Conservation (phyloP, 2,888 invertebrate genomes). For the Amiota minor region DNA sequence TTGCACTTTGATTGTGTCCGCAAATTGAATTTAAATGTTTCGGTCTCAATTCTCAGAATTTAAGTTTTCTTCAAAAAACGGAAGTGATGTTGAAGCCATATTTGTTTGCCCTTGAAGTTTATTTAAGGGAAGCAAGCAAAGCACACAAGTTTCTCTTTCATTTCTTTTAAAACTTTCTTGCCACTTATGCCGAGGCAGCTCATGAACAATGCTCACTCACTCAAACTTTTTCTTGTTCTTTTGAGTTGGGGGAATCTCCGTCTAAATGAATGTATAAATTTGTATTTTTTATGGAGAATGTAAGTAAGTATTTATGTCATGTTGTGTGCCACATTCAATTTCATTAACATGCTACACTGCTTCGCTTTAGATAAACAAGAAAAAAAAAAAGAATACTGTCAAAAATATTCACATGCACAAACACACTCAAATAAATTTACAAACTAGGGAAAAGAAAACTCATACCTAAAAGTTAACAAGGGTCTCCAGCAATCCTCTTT, state of each 20-base stretch:
- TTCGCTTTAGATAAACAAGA: not conserved
- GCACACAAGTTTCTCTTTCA: no score
- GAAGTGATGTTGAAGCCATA: not conserved
- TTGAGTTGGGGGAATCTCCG: not conserved
- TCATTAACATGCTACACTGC: conserved; percentile 39
- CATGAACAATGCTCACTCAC: not conserved
- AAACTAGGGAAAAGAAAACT: no score
- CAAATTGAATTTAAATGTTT: conserved; percentile 6
- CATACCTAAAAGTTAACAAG: no score
- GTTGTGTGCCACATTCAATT: conserved; percentile 62
- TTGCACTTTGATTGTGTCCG: not conserved
- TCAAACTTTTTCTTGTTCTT: not conserved
- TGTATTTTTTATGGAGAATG: conserved; percentile 45
- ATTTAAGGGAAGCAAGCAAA: no score
- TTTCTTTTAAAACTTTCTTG: no score
- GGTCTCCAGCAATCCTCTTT: no score
- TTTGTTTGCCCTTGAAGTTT: conserved; percentile 1
- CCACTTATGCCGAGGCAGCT: no score
- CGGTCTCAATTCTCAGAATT: not conserved
- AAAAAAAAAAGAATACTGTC: conserved; percentile 9
- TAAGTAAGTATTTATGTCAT: conserved; percentile 51
- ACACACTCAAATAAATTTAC: no score
- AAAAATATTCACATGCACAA: no score
- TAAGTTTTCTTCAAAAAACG: no score
- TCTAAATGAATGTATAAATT: conserved; percentile 5